These are phyloP conservation scores for Tortricodes alternella DNA, from an alignment of 2,888 invertebrate species.

Conservation along the genomic window DNA sequence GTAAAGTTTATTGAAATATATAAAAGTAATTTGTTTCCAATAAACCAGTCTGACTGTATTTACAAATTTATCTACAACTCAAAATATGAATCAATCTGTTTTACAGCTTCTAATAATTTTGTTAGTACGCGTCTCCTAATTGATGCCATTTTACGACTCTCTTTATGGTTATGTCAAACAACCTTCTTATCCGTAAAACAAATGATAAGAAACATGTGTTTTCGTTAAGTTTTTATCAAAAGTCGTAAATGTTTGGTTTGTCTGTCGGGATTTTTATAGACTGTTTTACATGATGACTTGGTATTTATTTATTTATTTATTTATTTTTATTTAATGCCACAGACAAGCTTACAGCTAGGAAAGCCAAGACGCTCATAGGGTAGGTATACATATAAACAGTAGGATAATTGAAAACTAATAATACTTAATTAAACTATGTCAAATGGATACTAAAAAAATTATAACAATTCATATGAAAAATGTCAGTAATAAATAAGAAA, in stretches of 20 bases:
- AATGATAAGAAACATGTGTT: constrained; percentile 19
- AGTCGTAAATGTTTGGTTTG: constrained; percentile 9
- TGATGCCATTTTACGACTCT: constrained; percentile 12
- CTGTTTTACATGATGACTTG: background rate
- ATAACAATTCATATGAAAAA: no score
- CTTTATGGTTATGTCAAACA: constrained; percentile 7
- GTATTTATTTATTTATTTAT: no score
- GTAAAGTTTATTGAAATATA: no score
- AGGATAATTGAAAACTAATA: no score
- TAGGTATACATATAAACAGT: no score
- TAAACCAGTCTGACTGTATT: constrained; percentile 30
- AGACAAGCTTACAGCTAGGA: no score
- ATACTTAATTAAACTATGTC: no score
- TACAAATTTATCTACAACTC: constrained; percentile 44
- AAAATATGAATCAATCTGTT: constrained; percentile 56
- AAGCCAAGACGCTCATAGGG: no score
- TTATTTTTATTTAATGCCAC: no score
- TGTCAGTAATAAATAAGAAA: no score
- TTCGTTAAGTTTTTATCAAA: constrained; percentile 8
- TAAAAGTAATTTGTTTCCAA: background rate
- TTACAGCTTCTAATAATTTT: constrained; percentile 43
- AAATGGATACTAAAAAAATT: no score
- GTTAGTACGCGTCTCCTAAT: constrained; percentile 53
- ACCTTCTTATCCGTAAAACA: constrained; percentile 11
- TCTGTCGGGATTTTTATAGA: background rate